Conservation (phyloP, 1,140 invertebrate species). For the Hyles euphorbiae region DNA sequence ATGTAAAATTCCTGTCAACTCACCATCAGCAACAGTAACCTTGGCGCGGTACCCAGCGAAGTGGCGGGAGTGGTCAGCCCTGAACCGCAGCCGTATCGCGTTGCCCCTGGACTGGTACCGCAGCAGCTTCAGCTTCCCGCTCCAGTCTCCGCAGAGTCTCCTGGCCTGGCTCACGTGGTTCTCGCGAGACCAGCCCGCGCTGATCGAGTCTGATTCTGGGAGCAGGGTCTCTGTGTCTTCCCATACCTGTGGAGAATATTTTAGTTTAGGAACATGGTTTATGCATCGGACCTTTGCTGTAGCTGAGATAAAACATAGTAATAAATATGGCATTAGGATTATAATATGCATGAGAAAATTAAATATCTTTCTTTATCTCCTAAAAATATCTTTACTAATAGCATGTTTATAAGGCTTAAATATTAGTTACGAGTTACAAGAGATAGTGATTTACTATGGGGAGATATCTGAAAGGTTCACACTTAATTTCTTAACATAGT, state of each 20-base stretch:
- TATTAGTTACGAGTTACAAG: no score
- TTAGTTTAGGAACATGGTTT: no score
- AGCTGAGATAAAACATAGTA: no score
- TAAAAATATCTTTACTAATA: no score
- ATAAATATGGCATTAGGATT: no score
- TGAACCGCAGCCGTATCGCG: conserved; percentile 78
- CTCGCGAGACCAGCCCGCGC: conserved; percentile 51
- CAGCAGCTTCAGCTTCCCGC: conserved; percentile 82
- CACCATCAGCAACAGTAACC: conserved; percentile 81
- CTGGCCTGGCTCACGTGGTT: conserved; percentile 39
- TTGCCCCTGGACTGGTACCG: conserved; percentile 77
- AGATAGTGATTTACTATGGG: no score
- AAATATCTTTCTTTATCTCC: no score
- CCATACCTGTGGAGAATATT: conserved; percentile 39
- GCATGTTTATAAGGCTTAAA: no score
- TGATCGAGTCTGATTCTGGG: conserved; percentile 49
- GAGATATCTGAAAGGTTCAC: no score
- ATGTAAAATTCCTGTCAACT: conserved; percentile 35
- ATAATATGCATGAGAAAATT: no score
- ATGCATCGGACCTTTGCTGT: no score
- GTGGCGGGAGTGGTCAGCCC: conserved; percentile 83
- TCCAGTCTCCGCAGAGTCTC: conserved; percentile 85
- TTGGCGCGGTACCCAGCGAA: conserved; percentile 82
- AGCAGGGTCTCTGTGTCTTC: conserved; percentile 53
- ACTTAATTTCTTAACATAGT: no score